Evolutionary conservation across 1,140 invertebrate genomes (phyloP).

Genomic region (Bradysia coprophila): DNA sequence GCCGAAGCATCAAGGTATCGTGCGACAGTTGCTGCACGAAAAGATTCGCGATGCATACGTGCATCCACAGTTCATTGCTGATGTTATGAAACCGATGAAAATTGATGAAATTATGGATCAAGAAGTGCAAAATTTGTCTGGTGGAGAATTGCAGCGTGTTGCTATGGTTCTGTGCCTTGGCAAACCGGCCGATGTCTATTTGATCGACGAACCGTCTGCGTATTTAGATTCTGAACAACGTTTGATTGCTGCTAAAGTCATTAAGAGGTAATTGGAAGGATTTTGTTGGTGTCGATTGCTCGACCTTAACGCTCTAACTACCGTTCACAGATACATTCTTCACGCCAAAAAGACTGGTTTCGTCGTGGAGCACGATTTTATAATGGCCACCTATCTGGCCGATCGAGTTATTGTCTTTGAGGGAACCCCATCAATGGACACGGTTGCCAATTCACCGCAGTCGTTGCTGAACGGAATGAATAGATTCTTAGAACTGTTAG

Average conservation of each 20-base stretch:
- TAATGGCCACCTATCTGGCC: conserved; percentile 98
- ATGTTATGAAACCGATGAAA: conserved; percentile 96
- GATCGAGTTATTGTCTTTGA: conserved; percentile 99
- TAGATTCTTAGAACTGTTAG: conserved; percentile 85
- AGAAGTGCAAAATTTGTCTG: conserved; percentile 96
- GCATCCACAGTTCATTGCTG: conserved; percentile 95
- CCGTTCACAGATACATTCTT: conserved; percentile 68
- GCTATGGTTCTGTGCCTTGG: conserved; percentile 91
- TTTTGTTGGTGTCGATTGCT: not conserved
- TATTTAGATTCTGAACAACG: conserved; percentile 99
- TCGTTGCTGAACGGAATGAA: conserved; percentile 96
- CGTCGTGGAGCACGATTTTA: conserved; percentile 99
- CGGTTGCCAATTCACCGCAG: conserved; percentile 82
- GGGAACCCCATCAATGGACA: conserved; percentile 73
- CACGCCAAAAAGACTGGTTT: conserved; percentile 99
- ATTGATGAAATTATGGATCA: conserved; percentile 98
- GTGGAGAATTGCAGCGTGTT: conserved; percentile 97
- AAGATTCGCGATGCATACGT: conserved; percentile 94
- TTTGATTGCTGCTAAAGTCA: conserved; percentile 98
- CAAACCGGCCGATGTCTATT: conserved; percentile 96
- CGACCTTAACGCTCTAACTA: too few species aligned
- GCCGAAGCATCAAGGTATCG: conserved; percentile 89
- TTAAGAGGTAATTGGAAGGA: conserved; percentile 54
- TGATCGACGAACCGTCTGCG: conserved; percentile 98
- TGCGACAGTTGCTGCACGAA: conserved; percentile 80